Evolutionary conservation across 35 echinoderm and acorn worm species (phyloP).

Genomic region (Apostichopus parvimensis): DNA sequence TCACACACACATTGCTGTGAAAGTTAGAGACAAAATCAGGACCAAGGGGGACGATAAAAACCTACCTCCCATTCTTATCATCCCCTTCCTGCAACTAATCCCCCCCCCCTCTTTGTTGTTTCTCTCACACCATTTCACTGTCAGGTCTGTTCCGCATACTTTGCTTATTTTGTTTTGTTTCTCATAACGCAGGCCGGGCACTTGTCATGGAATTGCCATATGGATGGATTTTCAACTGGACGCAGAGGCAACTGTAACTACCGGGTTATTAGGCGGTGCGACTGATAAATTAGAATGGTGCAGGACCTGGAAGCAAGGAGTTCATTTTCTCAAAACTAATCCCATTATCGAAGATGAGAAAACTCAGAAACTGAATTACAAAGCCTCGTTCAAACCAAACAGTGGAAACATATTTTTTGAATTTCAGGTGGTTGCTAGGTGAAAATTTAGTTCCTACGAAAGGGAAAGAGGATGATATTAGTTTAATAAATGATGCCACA

Average conservation of each 20-base stretch:
- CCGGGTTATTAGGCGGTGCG: slow-evolving; percentile 51
- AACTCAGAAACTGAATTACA: slow-evolving; percentile 58
- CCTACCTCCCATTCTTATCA: too few species aligned
- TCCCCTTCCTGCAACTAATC: too few species aligned
- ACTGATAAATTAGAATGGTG: slow-evolving; percentile 69
- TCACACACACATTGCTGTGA: too few species aligned
- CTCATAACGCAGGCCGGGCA: slow-evolving; percentile 46
- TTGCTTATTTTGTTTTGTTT: neutral
- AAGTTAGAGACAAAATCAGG: too few species aligned
- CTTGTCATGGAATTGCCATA: slow-evolving; percentile 89
- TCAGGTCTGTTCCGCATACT: neutral
- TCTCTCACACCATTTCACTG: neutral
- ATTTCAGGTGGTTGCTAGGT: slow-evolving; percentile 53
- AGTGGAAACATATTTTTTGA: slow-evolving; percentile 80
- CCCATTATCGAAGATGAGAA: slow-evolving; percentile 31
- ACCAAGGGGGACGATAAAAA: too few species aligned
- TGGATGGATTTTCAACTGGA: slow-evolving; percentile 97
- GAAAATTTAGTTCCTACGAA: neutral
- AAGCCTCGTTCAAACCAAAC: slow-evolving; percentile 82
- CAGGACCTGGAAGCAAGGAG: slow-evolving; percentile 85
- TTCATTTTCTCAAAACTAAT: slow-evolving; percentile 83
- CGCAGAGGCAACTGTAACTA: slow-evolving; percentile 64
- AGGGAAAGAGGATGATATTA: too few species aligned
- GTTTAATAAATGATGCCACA: too few species aligned
- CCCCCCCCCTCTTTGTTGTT: neutral